A percentile compares a stretch with the other conserved stretches of the same genome.
Evolutionary conservation across 2,113 vertebrate species (phyloP).

Genomic region (Chlorodrepanis virens): DNA sequence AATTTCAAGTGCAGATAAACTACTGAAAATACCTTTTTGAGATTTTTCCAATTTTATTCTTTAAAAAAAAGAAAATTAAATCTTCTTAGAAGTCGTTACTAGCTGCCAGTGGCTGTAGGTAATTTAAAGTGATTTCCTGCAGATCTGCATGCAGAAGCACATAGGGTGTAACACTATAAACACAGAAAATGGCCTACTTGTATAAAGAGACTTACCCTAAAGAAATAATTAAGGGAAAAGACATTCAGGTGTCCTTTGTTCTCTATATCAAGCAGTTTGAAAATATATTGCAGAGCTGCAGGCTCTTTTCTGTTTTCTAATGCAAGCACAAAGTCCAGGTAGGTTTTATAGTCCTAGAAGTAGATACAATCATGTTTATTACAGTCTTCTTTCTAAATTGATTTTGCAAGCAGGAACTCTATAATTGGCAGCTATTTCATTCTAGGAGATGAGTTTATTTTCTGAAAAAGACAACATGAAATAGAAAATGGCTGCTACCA

Average conservation of each 20-base stretch:
- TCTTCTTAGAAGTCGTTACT: slow-evolving; percentile 42
- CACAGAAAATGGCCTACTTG: slow-evolving; percentile 54
- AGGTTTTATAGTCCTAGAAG: slow-evolving; percentile 96
- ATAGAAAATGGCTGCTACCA: slow-evolving; percentile 33
- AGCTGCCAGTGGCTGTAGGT: not conserved
- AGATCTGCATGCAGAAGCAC: slow-evolving; percentile 45
- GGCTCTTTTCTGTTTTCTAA: slow-evolving; percentile 98
- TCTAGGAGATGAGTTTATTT: slow-evolving; percentile 47
- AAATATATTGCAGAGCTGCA: slow-evolving; percentile 95
- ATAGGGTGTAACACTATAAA: slow-evolving; percentile 31
- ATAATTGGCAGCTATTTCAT: slow-evolving; percentile 64
- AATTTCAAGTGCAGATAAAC: not conserved
- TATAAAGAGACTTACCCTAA: slow-evolving; percentile 84
- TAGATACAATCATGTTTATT: slow-evolving; percentile 58
- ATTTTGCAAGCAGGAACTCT: slow-evolving; percentile 65
- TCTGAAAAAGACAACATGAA: slow-evolving; percentile 52
- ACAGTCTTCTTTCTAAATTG: slow-evolving; percentile 56
- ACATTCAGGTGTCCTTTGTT: slow-evolving; percentile 95
- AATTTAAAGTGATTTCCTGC: slow-evolving; percentile 53
- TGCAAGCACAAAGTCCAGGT: slow-evolving; percentile 95
- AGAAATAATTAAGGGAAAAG: slow-evolving; percentile 98
- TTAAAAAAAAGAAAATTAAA: not conserved
- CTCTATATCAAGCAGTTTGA: slow-evolving; percentile 97
- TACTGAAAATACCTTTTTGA: slow-evolving; percentile 39
- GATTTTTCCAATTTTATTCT: slow-evolving; percentile 5